A percentile compares a stretch with the other conserved stretches of the same genome.
Evolutionary conservation across 1,140 invertebrate species (phyloP).

Genomic region (Pogonomyrmex barbatus): DNA sequence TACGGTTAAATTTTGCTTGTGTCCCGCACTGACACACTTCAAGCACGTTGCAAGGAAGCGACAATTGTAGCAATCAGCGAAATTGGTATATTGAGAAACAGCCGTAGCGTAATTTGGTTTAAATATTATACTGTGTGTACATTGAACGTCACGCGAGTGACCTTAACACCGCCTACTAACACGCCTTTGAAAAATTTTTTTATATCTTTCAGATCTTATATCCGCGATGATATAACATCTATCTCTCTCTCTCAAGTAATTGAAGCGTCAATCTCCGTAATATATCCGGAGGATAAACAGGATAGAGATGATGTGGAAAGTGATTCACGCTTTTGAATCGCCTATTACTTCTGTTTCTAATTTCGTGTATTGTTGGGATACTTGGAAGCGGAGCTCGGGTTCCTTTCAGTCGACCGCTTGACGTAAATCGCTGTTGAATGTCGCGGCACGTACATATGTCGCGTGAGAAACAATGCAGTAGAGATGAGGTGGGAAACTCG

Average conservation of each 20-base stretch:
- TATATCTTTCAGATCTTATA: not conserved
- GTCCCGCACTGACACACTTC: conserved; percentile 39
- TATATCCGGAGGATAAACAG: not conserved
- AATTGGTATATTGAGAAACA: conserved; percentile 45
- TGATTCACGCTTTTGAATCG: conserved; percentile 23
- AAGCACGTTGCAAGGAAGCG: conserved; percentile 41
- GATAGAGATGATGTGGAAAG: not conserved
- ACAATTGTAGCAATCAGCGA: conserved; percentile 46
- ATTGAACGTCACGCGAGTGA: not conserved
- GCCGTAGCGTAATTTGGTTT: not conserved
- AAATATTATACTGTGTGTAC: not conserved
- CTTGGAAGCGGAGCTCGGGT: not conserved
- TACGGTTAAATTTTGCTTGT: conserved; percentile 22
- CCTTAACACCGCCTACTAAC: not conserved
- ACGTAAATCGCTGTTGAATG: conserved; percentile 34
- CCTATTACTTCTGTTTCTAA: conserved; percentile 32
- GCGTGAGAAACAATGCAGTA: not conserved
- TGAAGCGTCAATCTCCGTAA: conserved; percentile 11
- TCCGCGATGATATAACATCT: conserved; percentile 26
- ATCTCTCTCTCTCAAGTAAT: not conserved
- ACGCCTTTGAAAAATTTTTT: not conserved
- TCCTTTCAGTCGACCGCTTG: not conserved
- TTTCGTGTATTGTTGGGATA: conserved; percentile 27
- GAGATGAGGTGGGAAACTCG: conserved; percentile 14
- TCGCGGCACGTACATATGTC: not conserved